A percentile compares a stretch with the other conserved stretches of the same genome.
These are phyloP conservation scores for Mantis religiosa DNA, from an alignment of 2,888 invertebrate genomes.

Conservation along the genomic window DNA sequence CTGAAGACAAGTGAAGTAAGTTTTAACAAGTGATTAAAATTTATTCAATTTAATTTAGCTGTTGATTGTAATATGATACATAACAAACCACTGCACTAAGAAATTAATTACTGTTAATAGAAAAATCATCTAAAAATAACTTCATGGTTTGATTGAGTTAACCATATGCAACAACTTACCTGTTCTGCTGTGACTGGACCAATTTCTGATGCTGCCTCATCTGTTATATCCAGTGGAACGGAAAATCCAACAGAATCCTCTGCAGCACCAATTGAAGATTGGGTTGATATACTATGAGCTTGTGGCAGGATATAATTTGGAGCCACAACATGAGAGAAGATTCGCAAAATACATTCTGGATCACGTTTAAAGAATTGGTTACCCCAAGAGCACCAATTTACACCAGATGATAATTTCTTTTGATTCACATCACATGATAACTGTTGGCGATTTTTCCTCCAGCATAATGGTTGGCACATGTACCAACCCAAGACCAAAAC, in stretches of 20 bases:
- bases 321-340: conserved; percentile 15
- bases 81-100: no score
- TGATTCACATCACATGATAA: not conserved
- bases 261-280: not conserved
- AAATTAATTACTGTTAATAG: no score
- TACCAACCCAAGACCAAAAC: conserved; percentile 60
- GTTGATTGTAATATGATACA: no score
- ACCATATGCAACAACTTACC: conserved; percentile 5
- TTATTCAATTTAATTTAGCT: no score
- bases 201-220: conserved; percentile 10
- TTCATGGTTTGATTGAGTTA: not conserved
- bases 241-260: not conserved
- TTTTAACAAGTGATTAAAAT: no score
- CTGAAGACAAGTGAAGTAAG: no score
- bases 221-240: not conserved
- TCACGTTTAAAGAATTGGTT: not conserved
- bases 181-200: conserved; percentile 31
- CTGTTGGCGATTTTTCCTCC: not conserved
- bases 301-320: conserved; percentile 36
- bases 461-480: conserved; percentile 50
- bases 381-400: not conserved
- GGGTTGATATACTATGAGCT: not conserved
- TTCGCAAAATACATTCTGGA: not conserved
- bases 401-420: not conserved
- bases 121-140: no score